Conservation (phyloP, 2,113 vertebrate genomes). For the Ophiodon elongatus region DNA sequence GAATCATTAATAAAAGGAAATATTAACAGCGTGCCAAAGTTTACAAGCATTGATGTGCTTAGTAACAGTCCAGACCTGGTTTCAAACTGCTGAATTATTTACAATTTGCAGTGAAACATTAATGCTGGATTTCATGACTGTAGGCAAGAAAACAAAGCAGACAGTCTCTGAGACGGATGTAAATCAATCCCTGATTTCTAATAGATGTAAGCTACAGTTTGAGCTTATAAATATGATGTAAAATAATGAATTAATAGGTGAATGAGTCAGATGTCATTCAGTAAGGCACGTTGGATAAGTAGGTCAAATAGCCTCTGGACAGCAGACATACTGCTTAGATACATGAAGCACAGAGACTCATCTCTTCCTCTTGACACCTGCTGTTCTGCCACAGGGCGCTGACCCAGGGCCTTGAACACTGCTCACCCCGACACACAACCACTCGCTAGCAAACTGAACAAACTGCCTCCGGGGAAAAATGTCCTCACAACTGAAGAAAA, state of each 20-base stretch:
- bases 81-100: conserved; percentile 60
- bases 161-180: conserved; percentile 9
- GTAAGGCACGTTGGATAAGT: conserved; percentile 26
- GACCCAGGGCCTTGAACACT: conserved; percentile 58
- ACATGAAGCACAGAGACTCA: conserved; percentile 41
- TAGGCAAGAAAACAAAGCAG: conserved; percentile 46
- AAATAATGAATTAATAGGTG: conserved; percentile 32
- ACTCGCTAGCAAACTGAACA: conserved; percentile 56
- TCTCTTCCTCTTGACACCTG: conserved; percentile 55
- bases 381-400: conserved; percentile 57
- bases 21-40: conserved; percentile 52
- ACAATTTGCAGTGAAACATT: conserved; percentile 61
- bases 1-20: conserved; percentile 65
- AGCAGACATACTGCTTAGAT: conserved; percentile 55
- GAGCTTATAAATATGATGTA: conserved; percentile 10
- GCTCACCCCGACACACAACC: conserved; percentile 47
- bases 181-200: conserved; percentile 5
- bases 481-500: conserved; percentile 31
- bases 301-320: conserved; percentile 46
- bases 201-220: background rate
- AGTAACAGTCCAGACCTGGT: conserved; percentile 40
- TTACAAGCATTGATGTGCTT: conserved; percentile 36
- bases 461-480: conserved; percentile 50
- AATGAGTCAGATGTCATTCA: conserved; percentile 33
- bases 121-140: conserved; percentile 54